Conservation (phyloP, 2,797 vertebrate species). For the Eulemur coronatus region DNA sequence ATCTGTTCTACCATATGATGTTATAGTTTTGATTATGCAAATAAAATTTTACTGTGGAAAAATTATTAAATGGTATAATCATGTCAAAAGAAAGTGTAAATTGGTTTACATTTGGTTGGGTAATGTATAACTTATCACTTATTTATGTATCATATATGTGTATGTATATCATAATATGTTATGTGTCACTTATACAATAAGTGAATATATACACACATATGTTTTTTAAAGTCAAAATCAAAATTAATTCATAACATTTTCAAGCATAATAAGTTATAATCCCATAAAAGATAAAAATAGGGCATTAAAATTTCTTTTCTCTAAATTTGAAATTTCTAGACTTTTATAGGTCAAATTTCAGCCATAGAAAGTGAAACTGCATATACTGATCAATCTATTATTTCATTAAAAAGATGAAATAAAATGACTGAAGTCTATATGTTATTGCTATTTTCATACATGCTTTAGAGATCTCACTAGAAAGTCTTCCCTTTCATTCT, state of each 20-base stretch:
- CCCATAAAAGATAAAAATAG: background rate
- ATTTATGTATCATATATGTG: background rate
- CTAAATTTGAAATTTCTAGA: background rate
- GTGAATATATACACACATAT: background rate
- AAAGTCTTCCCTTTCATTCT: constrained; percentile 17
- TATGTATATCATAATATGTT: background rate
- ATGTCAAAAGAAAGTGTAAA: background rate
- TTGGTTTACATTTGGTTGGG: background rate
- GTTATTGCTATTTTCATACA: background rate
- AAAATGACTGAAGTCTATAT: background rate
- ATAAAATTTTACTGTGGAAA: constrained; percentile 30
- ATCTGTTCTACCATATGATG: constrained; percentile 45
- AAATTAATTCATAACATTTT: background rate
- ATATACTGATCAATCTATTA: background rate
- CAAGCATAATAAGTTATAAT: background rate
- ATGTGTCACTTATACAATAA: background rate
- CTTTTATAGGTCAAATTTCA: background rate
- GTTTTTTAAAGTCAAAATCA: constrained; percentile 12
- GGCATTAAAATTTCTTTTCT: background rate
- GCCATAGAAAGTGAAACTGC: background rate
- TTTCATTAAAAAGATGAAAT: background rate
- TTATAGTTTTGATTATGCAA: constrained; percentile 48
- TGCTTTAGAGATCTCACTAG: background rate
- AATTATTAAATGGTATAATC: background rate
- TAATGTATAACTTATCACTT: background rate